Evolutionary conservation across 2,113 vertebrate species (phyloP).

Genomic region (Felis chaus): DNA sequence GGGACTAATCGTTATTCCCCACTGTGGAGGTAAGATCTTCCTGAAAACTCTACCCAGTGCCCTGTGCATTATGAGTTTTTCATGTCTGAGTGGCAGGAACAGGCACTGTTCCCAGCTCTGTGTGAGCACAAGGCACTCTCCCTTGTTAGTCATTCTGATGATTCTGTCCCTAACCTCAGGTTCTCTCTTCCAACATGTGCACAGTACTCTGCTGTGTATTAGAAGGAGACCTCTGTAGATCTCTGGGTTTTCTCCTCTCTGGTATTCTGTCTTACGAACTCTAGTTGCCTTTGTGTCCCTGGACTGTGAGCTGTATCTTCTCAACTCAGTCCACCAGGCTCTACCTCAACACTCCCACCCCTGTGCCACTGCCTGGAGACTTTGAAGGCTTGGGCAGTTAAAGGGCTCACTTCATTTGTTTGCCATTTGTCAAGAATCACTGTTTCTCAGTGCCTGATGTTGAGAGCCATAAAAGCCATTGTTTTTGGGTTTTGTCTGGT

Average conservation of each 20-base stretch:
- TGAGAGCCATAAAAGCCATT: slow-evolving; percentile 5
- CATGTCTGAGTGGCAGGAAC: neutral
- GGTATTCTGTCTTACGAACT: neutral
- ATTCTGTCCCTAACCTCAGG: neutral
- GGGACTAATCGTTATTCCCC: neutral
- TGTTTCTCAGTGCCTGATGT: neutral
- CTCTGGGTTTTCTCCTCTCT: neutral
- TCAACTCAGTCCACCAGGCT: neutral
- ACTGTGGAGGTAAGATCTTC: neutral
- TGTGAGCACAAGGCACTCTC: neutral
- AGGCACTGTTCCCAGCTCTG: neutral
- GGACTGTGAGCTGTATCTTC: neutral
- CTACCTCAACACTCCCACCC: neutral
- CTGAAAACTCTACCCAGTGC: neutral
- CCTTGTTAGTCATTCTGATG: neutral
- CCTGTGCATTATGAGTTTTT: neutral
- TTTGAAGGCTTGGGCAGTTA: neutral
- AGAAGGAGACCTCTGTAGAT: neutral
- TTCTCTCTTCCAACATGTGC: neutral
- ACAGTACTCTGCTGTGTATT: neutral
- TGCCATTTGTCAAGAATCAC: neutral
- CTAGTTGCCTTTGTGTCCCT: neutral
- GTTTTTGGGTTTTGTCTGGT: slow-evolving; percentile 12
- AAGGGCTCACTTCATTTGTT: neutral
- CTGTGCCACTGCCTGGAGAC: neutral